A percentile compares a stretch with the other conserved stretches of the same genome.
Conservation (phyloP, 2,888 invertebrate genomes). For the Apamea epomidion region DNA sequence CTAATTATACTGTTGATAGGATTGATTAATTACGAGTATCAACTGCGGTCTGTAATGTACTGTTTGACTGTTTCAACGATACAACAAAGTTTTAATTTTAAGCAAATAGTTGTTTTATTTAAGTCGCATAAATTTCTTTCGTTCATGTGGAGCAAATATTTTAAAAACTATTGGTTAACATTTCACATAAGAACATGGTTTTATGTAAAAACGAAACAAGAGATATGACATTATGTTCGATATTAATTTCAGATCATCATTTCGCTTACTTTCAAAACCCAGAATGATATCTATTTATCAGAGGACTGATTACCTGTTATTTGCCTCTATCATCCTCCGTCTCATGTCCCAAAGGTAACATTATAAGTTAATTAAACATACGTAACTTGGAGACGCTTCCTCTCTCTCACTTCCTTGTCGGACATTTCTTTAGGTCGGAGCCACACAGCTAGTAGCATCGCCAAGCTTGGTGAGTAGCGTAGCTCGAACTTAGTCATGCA, state of each 20-base stretch:
- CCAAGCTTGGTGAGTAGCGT: neutral
- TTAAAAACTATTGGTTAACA: too few relatives aligned
- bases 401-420: conserved; percentile 73
- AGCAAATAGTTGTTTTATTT: neutral
- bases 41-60: conserved; percentile 5
- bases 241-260: conserved; percentile 30
- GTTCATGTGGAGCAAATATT: neutral
- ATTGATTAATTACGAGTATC: conserved; percentile 34
- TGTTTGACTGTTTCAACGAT: neutral
- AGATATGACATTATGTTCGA: neutral
- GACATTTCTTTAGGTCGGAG: conserved; percentile 55
- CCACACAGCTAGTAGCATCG: neutral
- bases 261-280: conserved; percentile 49
- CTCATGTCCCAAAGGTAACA: conserved; percentile 45
- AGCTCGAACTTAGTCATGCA: neutral
- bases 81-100: neutral
- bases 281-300: conserved; percentile 14
- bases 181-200: neutral
- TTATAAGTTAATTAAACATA: conserved; percentile 57
- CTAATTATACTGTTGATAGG: conserved; percentile 21
- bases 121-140: neutral
- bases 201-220: neutral
- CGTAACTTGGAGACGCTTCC: conserved; percentile 72
- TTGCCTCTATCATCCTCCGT: conserved; percentile 33
- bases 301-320: conserved; percentile 51